Base-by-base conservation (phyloP, 1,140 invertebrate species). In the Hesperophylax magnus region DNA sequence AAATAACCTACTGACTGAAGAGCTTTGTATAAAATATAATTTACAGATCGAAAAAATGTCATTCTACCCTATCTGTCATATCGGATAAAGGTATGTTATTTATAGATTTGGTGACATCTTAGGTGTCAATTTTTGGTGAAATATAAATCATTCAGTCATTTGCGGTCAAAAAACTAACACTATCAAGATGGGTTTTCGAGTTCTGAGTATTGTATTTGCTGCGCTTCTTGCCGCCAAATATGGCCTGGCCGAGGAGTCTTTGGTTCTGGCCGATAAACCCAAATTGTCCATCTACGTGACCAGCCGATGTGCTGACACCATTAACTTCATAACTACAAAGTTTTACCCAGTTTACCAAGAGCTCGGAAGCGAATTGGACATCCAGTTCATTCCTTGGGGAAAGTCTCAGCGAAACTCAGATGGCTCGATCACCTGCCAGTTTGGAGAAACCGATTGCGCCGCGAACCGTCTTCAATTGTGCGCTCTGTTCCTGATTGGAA, bases 371-470 rank as follows among this genome's bases (percentile, higher is more conserved):
- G 87, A 85, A 65, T 58, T 89, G 34, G 86, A 89, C 7, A 61
- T 88, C 0, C 85, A 88, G 72, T 88, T 88, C 60, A 83, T 89
- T 1, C 86, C 87, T 2, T 89, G 88, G 88, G 88, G 88, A 9
- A 85, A 86, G 60, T 86, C 88, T 0, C 60, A 22, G 47, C 81
- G 85, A 17, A 74, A 79, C 20, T 69, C 79, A 6, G 80, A 85
- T 20, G 85, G 84, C 15, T 78, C 17, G 14, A 61, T 87, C 0
- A 67, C 67, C 4, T 89, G 88, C 60, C 86, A 88, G 56, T 88
- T 87, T 67, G 83, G 84, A n/a, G 31, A n/a, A 0, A 82, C 63
- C 7, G 87, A 88, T 60, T 89, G 88, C 79, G 86, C 85, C 85
- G 87, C 86, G 1, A 89, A 89, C 63, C 84, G 87, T 11, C 81